Conservation (phyloP, 2,888 invertebrate genomes). For the Cantharis rustica region DNA sequence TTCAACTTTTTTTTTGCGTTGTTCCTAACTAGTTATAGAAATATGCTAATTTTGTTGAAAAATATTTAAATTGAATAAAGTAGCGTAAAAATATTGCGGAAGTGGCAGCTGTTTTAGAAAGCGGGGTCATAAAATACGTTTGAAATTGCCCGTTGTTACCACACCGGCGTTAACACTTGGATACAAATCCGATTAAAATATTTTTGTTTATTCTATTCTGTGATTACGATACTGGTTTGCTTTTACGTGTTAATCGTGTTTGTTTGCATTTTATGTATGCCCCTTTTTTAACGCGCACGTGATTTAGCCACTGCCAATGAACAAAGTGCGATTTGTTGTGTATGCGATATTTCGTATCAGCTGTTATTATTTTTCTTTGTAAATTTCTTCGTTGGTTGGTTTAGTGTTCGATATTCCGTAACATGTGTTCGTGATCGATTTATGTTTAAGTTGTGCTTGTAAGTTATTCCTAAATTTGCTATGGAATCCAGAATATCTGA, state of each 20-base stretch:
- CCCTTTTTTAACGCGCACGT: not conserved
- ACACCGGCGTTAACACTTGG: not conserved
- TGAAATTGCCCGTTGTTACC: not conserved
- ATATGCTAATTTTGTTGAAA: not conserved
- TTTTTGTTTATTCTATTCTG: no score
- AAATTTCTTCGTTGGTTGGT: not conserved
- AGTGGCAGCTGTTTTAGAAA: not conserved
- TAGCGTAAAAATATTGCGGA: not conserved
- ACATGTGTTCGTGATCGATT: not conserved
- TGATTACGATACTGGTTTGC: not conserved
- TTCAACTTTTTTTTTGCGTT: not conserved
- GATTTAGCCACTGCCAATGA: not conserved
- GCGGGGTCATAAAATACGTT: not conserved
- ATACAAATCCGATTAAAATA: not conserved
- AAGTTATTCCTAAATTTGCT: slow-evolving; percentile 7
- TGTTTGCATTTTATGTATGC: not conserved
- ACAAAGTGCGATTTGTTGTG: not conserved
- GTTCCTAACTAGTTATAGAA: not conserved
- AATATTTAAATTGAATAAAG: not conserved
- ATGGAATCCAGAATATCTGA: slow-evolving; percentile 34
- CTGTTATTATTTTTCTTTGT: not conserved
- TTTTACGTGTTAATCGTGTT: not conserved
- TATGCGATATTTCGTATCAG: not conserved
- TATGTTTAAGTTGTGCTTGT: slow-evolving; percentile 6
- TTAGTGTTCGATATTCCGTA: not conserved